phyloP scores from a whole-genome alignment of 1,140 invertebrate species.

The Steinernema khuongi region DNA sequence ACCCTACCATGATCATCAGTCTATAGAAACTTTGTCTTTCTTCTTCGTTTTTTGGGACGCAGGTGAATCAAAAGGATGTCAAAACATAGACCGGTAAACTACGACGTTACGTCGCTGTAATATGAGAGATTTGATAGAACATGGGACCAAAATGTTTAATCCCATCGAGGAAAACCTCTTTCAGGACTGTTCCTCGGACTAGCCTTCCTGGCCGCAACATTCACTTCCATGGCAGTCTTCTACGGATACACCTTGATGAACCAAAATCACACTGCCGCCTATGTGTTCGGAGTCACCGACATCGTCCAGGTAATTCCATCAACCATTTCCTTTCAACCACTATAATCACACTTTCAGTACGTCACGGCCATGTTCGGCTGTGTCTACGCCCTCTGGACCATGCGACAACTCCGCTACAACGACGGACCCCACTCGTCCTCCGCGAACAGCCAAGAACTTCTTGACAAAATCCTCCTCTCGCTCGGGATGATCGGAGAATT shows the following conservation, averaged over 20 bases:
- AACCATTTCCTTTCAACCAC: neutral
- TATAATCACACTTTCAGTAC: constrained; percentile 39
- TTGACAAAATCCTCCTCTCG: constrained; percentile 52
- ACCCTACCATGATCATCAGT: too few species aligned
- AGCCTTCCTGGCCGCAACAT: constrained; percentile 53
- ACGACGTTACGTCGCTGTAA: too few species aligned
- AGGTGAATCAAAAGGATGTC: too few species aligned
- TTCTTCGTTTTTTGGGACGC: too few species aligned
- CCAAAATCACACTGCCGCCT: constrained; percentile 42
- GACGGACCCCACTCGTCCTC: constrained; percentile 2
- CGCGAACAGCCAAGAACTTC: constrained; percentile 44
- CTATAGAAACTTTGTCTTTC: too few species aligned
- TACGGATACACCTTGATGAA: constrained; percentile 50
- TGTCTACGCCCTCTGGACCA: constrained; percentile 48
- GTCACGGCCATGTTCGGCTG: constrained; percentile 46
- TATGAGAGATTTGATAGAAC: too few species aligned
- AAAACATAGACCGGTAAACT: too few species aligned
- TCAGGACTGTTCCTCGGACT: constrained; percentile 49
- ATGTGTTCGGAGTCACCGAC: constrained; percentile 53
- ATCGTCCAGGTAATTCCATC: constrained; percentile 43
- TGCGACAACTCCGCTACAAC: constrained; percentile 48
- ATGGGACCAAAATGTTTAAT: too few species aligned
- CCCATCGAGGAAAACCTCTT: neutral
- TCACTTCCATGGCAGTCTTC: constrained; percentile 58
- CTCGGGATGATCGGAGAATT: constrained; percentile 54